Percentiles rank a stretch among this genome's conserved stretches.
These are phyloP conservation scores for Trachelus troglodyta DNA, from an alignment of 2,888 invertebrate genomes.

Conservation along the genomic window DNA sequence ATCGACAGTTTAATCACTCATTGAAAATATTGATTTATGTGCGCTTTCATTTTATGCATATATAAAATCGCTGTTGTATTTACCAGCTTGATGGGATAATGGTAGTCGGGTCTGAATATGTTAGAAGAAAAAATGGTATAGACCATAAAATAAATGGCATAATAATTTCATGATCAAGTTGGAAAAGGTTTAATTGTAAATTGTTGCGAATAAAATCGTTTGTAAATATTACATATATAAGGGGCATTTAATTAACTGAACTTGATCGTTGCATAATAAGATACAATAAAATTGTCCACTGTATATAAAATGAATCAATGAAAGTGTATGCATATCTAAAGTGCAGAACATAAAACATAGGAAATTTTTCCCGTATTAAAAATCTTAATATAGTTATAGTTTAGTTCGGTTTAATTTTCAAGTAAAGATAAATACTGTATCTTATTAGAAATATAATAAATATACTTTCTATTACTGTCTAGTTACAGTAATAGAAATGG, in stretches of 20 bases:
- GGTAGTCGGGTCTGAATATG: not conserved
- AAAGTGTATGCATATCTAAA: not conserved
- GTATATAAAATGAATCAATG: not conserved
- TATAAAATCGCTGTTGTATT: not conserved
- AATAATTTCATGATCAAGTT: not conserved
- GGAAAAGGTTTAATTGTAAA: not conserved
- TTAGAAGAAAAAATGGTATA: not conserved
- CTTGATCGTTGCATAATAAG: not conserved
- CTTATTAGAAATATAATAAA: not conserved
- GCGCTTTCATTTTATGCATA: not conserved
- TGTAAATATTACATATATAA: slow-evolving; percentile 2
- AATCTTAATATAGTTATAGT: not conserved
- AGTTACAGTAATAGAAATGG: not conserved
- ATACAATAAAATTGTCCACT: slow-evolving; percentile 3
- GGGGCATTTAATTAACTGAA: not conserved
- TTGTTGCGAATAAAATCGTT: slow-evolving; percentile 4
- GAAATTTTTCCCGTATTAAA: not conserved
- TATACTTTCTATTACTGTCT: too few species aligned
- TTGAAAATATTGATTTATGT: not conserved
- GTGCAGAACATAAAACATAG: not conserved
- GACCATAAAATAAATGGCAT: slow-evolving; percentile 1
- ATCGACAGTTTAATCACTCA: not conserved
- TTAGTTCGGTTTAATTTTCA: not conserved
- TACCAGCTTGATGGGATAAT: not conserved
- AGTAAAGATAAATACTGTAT: not conserved